Base-by-base conservation (phyloP, 1,140 invertebrate genomes). In the Drosophila kanapiae region DNA sequence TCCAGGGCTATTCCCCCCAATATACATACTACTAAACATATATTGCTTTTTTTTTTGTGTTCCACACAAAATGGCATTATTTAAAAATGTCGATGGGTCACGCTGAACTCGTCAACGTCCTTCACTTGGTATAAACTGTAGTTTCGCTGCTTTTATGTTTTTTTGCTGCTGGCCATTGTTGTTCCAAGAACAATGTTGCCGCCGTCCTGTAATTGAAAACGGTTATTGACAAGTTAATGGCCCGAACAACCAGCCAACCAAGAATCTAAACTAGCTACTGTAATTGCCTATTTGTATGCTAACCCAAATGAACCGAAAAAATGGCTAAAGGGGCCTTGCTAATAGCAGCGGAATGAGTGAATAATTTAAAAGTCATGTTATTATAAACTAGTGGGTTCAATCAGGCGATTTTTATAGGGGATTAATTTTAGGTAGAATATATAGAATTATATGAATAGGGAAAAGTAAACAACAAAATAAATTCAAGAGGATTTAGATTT, bases 161-260 rank as follows among this genome's bases (percentile, higher is more conserved):
- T 64, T 65, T 29, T 8, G 23, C n/a, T 38, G 11, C 16, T 42
- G 9, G 61, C 16, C 37, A 23, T 43, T 59, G 33, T 14, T 33
- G 53, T 58, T 33, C 27, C 23, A 11, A 11, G 29, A 61, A 64
- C 57, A 33, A 56, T 75, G 57, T 31, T 47, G 31, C 60, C 49
- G 58, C 72, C 57, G 47, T 64, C 60, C 63, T 81, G 78, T 90
- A 90, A 88, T 90, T 90, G 84, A 87, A 90, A 90, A 90, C 79
- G 81, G 85, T 90, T 90, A 90, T 90, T 90, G 85, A 80, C 85
- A 88, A 90, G 70, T 85, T 90, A 90, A 90, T 90, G 85, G 85
- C 47, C 69, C 79, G 54, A 59, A 43, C 75, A 57, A 65, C 54
- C 54, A 43, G 65, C 40, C 80, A 81, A 48, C 75, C 45, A 47